Percentiles rank a stretch among this genome's conserved stretches.
phyloP scores from a whole-genome alignment of 2,113 vertebrate genomes.

The Tychaedon coryphoeus region DNA sequence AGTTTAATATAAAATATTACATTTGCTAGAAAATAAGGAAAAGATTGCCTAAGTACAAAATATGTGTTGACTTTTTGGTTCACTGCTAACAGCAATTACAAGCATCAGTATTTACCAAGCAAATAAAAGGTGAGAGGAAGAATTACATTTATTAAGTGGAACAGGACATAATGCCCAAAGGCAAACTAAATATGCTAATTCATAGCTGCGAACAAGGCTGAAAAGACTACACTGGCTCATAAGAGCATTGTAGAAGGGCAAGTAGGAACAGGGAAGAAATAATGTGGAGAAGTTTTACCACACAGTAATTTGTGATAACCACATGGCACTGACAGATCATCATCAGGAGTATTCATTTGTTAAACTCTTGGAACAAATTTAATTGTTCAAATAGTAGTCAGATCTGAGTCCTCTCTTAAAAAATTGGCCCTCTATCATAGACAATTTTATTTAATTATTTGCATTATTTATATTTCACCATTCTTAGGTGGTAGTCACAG shows the following conservation, averaged over 20 bases:
- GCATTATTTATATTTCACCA: background rate
- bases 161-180: conserved; percentile 22
- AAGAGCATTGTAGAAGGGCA: background rate
- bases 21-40: background rate
- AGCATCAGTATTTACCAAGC: background rate
- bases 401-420: background rate
- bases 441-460: background rate
- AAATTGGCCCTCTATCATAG: background rate
- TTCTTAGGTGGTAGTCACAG: background rate
- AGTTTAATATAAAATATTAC: background rate
- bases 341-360: background rate
- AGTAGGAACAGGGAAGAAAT: background rate
- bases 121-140: conserved; percentile 13
- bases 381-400: background rate
- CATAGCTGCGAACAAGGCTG: background rate
- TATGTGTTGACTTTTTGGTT: background rate
- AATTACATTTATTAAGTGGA: conserved; percentile 42
- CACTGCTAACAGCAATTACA: background rate
- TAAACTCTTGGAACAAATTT: background rate
- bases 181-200: conserved; percentile 30
- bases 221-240: background rate
- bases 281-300: background rate
- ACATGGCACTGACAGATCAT: background rate
- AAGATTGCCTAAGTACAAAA: background rate
- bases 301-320: background rate